Base-by-base conservation (phyloP, 2,888 invertebrate genomes). In the Piscicola geometra region DNA sequence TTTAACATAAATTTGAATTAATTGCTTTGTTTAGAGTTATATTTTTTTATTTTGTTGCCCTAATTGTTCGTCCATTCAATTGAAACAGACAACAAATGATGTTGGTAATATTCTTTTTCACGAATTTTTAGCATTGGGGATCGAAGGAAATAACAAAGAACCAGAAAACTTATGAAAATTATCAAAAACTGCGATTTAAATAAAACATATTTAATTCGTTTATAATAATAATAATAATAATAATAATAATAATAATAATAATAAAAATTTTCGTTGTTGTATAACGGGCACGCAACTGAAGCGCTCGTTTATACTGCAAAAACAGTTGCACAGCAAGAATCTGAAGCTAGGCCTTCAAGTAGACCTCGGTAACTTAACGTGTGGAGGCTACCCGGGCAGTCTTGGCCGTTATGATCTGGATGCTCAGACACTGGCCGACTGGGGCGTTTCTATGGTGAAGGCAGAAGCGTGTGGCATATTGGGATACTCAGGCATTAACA, bases 371-470 rank as follows among this genome's bases (percentile, higher is more conserved):
- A 77, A 76, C 15, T 76, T 76, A 47, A 81, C 81, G 1, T 81
- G 81, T 71, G 80, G 78, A 0, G 81, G 81, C 9, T 81, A 75
- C 64, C 81, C 81, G 18, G 81, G 81, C 3, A 76, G 77, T 60
- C 28, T 71, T 33, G 76, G 68, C 47, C 77, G 79, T 74, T 76
- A 79, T 41, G 33, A 77, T 28, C 68, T 68, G 18, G 81, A 81
- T 70, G 81, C 80, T 0, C 76, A 78, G 74, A 81, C 81, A 30
- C 76, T 81, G 75, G 79, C 81, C 5, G 72, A 78, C 41, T 82
- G 81, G 81, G 78, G 76, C 30, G 78, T 81, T 15, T 81, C 81
- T 71, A 71, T 80, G 71, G 74, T 82, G 47, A 81, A 81, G 76
- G 78, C 81, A 47, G 81, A 79, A 70, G 81, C 80, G 12, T 81